Evolutionary conservation across 2,888 invertebrate species (phyloP), one percentile per base, ranked within the genome.

Genomic region (Isotomurus palustris): DNA sequence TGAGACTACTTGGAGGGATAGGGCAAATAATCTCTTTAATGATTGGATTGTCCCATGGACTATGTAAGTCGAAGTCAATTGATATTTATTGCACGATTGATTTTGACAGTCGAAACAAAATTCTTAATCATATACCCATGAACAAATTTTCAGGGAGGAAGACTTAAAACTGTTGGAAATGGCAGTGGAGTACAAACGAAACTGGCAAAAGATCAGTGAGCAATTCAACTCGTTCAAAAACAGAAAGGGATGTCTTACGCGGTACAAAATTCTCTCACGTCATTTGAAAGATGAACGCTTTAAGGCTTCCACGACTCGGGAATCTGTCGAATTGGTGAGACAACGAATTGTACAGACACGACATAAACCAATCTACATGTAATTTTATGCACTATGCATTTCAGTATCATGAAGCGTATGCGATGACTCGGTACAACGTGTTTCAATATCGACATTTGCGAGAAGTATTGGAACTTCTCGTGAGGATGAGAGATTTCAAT

Each of bases 1-100:
- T 48, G 68, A 70, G 53, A 68, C 66, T 2, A 67, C 63, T 17
- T 68, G 68, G 69, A 60, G 69, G 25, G 69, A 69, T 47, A 21
- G 69, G 27, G 69, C 70, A 8, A 65, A 62, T 17, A 60, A 61
- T 45, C 51, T 70, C 3, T 70, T 70, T 36, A 59, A 65, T 41
- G 66, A 67, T 36, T 67, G 59, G 60, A 66, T 67, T 40, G 64
- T 70, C 8, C 70, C 70, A 5, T 70, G 70, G 70, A 70, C 67
- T 8, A 51, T 66, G 69, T 67, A 58, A 62, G 60, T 29, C 32
- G 8, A 14, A 45, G 25, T 27, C 4, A 19, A 44, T n/a, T n/a
- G 32, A 41, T 41, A 12, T 19, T 17, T 14, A 17, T 41, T 41
- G 32, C 14, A 32, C 8, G 8, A 32, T 32, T 14, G 32, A 32